These are phyloP conservation scores for Lepidurus arcticus DNA, from an alignment of 1,140 invertebrate genomes.

Conservation along the genomic window DNA sequence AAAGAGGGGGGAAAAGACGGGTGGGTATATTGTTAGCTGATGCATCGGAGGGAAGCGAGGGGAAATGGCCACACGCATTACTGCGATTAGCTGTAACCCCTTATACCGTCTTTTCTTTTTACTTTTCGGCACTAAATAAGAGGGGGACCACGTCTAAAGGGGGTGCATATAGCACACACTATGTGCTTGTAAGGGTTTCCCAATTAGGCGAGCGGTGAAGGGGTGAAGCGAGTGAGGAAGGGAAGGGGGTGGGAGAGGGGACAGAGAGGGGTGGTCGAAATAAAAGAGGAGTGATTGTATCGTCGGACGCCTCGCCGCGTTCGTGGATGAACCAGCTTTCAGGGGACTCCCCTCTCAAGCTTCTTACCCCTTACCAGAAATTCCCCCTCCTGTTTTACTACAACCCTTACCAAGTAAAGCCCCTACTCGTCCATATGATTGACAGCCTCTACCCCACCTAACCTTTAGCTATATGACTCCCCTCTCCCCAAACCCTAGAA, in stretches of 20 bases:
- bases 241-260: slow-evolving; percentile 33
- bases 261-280: slow-evolving; percentile 29
- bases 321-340: background rate
- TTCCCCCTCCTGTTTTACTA: background rate
- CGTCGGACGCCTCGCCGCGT: background rate
- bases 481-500: background rate
- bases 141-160: background rate
- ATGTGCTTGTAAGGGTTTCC: background rate
- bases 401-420: background rate
- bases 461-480: background rate
- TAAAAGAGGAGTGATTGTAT: slow-evolving; percentile 12
- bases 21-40: background rate
- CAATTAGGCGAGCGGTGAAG: slow-evolving; percentile 35
- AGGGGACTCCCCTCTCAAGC: background rate
- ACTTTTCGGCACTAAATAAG: background rate
- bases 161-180: background rate
- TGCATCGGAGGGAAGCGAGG: background rate
- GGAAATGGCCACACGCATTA: background rate
- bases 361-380: background rate
- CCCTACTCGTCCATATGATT: background rate
- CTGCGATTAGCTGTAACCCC: slow-evolving; percentile 6
- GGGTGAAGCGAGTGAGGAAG: slow-evolving; percentile 35
- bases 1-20: background rate
- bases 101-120: background rate
- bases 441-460: background rate